These are phyloP conservation scores for Morphnarchus princeps DNA, from an alignment of 2,113 vertebrate species.

Conservation along the genomic window DNA sequence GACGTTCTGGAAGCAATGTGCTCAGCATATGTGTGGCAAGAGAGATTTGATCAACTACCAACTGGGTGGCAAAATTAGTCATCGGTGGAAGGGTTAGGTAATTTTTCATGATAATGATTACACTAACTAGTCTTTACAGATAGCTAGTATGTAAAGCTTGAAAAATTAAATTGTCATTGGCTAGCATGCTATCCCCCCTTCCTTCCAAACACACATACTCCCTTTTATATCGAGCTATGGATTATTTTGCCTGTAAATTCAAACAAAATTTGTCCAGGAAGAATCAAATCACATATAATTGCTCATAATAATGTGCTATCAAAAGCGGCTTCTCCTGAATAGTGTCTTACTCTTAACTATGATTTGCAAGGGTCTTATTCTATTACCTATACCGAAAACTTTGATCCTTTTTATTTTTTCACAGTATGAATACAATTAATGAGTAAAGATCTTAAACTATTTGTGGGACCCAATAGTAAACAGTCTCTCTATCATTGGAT, in stretches of 20 bases:
- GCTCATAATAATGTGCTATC: neutral
- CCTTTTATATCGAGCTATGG: neutral
- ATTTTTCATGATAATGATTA: neutral
- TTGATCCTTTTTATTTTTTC: neutral
- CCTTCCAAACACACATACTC: neutral
- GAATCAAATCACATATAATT: neutral
- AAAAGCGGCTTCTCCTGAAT: neutral
- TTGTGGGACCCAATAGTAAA: neutral
- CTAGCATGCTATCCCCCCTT: neutral
- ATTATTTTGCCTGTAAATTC: neutral
- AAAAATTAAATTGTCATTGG: neutral
- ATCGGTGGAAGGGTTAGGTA: neutral
- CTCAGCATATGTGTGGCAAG: constrained; percentile 1
- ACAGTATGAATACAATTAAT: neutral
- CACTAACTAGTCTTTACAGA: neutral
- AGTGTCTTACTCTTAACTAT: neutral
- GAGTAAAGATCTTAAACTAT: neutral
- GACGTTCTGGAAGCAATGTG: neutral
- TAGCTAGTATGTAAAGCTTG: neutral
- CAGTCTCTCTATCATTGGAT: neutral
- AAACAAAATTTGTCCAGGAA: neutral
- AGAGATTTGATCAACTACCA: neutral
- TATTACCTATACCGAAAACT: neutral
- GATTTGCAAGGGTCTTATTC: neutral
- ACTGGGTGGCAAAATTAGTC: constrained; percentile 28